Conservation (phyloP, 2,797 vertebrate genomes). For the Sphaeramia orbicularis region DNA sequence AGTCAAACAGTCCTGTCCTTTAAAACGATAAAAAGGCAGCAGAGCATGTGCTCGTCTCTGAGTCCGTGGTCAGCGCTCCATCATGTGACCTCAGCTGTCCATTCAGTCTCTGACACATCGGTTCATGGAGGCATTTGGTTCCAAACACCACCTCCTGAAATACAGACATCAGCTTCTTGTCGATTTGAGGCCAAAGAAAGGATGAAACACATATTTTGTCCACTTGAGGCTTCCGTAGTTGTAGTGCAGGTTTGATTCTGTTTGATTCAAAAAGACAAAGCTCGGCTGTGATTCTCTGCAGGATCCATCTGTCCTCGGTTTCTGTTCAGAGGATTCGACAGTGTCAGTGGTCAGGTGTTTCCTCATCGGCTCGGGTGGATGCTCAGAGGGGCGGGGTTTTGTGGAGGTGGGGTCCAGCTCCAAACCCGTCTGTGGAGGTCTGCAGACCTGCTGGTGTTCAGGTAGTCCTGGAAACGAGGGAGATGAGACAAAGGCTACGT, state of each 20-base stretch:
- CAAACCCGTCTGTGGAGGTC: background rate
- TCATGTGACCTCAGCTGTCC: slow-evolving; percentile 29
- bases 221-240: slow-evolving; percentile 87
- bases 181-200: slow-evolving; percentile 81
- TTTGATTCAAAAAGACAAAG: background rate
- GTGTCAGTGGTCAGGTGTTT: slow-evolving; percentile 60
- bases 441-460: slow-evolving; percentile 24
- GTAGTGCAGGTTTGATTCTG: slow-evolving; percentile 85
- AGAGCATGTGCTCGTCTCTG: slow-evolving; percentile 89
- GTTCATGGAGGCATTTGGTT: slow-evolving; percentile 81
- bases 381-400: slow-evolving; percentile 30
- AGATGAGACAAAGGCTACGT: background rate
- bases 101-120: background rate
- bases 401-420: slow-evolving; percentile 23
- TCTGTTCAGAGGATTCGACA: no score
- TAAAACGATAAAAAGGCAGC: slow-evolving; percentile 90
- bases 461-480: slow-evolving; percentile 20
- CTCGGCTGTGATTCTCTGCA: background rate
- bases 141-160: slow-evolving; percentile 82
- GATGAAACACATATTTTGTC: slow-evolving; percentile 8
- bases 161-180: slow-evolving; percentile 84
- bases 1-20: slow-evolving; percentile 83
- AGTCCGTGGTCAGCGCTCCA: slow-evolving; percentile 74
- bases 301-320: background rate
- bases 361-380: slow-evolving; percentile 83